These are phyloP conservation scores for Smutsia gigantea DNA, from an alignment of 2,797 vertebrate genomes.

Conservation along the genomic window DNA sequence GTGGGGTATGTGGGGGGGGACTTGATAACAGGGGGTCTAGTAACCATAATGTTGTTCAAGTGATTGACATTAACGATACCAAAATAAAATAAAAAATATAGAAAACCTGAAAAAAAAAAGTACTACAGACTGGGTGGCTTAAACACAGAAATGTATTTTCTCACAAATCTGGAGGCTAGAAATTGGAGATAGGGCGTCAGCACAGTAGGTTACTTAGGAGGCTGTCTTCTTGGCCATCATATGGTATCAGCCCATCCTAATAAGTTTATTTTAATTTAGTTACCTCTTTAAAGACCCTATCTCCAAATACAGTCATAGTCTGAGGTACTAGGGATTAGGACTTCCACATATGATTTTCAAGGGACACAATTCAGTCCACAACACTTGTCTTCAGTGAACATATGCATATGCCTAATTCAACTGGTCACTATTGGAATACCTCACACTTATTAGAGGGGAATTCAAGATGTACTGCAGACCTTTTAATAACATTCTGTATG, in stretches of 20 bases:
- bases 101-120: no score
- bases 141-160: not conserved
- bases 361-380: not conserved
- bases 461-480: not conserved
- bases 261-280: not conserved
- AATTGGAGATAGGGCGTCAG: not conserved
- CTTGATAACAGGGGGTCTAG: no score
- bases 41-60: no score
- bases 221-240: not conserved
- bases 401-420: constrained; percentile 33
- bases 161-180: not conserved
- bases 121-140: no score
- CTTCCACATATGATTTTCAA: not conserved
- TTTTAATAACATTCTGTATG: constrained; percentile 11
- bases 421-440: not conserved
- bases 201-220: not conserved
- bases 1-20: no score
- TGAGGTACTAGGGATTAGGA: not conserved
- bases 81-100: no score
- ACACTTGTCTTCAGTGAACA: not conserved
- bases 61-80: no score
- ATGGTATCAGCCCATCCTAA: not conserved
- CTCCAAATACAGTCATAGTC: not conserved
- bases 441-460: not conserved
- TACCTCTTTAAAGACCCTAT: not conserved